Conservation (phyloP, 2,797 vertebrate species). For the Peromyscus nudipes region DNA sequence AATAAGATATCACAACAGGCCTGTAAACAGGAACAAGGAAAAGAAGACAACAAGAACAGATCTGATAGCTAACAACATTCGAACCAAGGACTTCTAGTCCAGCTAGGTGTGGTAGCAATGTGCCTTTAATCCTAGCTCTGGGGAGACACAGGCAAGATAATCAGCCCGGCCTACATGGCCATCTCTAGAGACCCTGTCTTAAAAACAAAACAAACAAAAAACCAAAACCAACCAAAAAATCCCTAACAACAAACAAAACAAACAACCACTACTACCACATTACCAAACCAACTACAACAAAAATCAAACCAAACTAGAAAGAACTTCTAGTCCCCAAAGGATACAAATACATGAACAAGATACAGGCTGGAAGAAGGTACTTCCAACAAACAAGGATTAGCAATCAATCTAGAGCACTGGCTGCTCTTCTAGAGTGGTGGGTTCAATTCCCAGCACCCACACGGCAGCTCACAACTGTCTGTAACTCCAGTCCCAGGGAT, state of each 20-base stretch:
- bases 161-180: not conserved
- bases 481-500: not conserved
- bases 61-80: not conserved
- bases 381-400: not conserved
- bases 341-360: not conserved
- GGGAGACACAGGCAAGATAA: not conserved
- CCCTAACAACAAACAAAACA: not conserved
- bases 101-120: not conserved
- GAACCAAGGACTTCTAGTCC: not conserved
- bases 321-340: not conserved
- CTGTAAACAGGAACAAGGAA: not conserved
- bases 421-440: not conserved
- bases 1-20: not conserved
- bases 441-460: not conserved
- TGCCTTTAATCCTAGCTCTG: not conserved
- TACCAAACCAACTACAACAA: not conserved
- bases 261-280: not conserved
- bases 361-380: not conserved
- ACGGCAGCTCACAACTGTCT: not conserved
- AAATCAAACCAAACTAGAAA: not conserved
- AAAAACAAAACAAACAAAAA: too few relatives aligned
- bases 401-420: not conserved
- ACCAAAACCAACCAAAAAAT: too few relatives aligned
- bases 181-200: not conserved
- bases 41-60: not conserved